Evolutionary conservation across 2,797 vertebrate species (phyloP), one percentile per base, ranked within the genome.

Genomic region (Acestrorhynchus altus): DNA sequence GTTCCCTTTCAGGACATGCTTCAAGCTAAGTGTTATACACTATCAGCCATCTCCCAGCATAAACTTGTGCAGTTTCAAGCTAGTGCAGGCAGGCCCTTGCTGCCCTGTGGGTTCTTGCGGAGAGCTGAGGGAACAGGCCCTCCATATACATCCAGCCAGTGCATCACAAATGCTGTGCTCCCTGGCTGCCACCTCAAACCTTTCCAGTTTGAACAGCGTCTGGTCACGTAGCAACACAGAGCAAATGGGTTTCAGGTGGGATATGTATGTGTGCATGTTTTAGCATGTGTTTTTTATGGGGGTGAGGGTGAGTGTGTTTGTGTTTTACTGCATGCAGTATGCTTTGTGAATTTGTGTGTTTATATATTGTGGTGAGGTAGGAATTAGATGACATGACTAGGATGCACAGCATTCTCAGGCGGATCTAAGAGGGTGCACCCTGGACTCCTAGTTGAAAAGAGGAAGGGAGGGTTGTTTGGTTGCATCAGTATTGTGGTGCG

Each of bases 401-500:
- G 18, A 24, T 28, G 65, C 70, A 56, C 56, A 40, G 70, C 13
- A 7, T 35, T 35, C 13, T 13, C 52, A 59, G 26, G 54, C 16
- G 20, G 47, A 35, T 69, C 28, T 51, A 39, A 40, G 18, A 39
- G 59, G 31, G n/a, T 39, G 31, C 59, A 40, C 59, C 35, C 40
- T 20, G 40, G 16, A 39, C n/a, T 6, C n/a, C 13, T 47, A 4
- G 16, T 11, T 39, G 40, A 59, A 69, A 74, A 76, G 69, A 56
- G 54, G 44, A 52, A 65, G 66, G 46, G 68, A 83, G 89, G 89
- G 87, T 86, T 87, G 89, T 92, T 93, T 93, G 91, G 92, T 93
- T 93, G n/a, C n/a, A n/a, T n/a, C n/a, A n/a, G n/a, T n/a, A n/a
- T 93, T 94, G 94, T 94, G 93, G 89, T 85, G 57, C 86, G 86